Evolutionary conservation across 2,797 vertebrate species (phyloP).

Genomic region (Nasua narica): DNA sequence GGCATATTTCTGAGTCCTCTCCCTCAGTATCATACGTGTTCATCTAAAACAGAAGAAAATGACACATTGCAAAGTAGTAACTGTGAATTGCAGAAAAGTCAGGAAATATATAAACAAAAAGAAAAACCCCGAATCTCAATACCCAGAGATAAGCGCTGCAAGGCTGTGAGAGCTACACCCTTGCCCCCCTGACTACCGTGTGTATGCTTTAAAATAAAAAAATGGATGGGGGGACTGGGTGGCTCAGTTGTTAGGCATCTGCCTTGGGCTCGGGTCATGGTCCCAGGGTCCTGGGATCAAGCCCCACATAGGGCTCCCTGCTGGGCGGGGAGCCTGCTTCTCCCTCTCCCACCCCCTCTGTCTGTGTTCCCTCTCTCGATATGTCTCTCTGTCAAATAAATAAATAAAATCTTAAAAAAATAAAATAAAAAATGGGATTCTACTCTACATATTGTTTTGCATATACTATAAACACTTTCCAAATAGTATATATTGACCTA

Average conservation of each 20-base stretch:
- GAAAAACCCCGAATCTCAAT: not conserved
- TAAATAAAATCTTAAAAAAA: not conserved
- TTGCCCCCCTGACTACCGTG: not conserved
- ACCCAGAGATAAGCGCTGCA: not conserved
- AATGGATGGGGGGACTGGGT: not conserved
- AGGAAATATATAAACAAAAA: not conserved
- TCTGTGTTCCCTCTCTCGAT: no score
- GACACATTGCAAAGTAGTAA: not conserved
- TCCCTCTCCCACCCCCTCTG: no score
- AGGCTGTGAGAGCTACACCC: not conserved
- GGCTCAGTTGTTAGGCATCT: no score
- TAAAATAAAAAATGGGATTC: not conserved
- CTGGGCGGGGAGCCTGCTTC: no score
- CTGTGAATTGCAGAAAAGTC: not conserved
- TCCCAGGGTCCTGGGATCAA: no score
- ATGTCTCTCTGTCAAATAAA: no score
- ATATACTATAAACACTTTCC: slow-evolving; percentile 15
- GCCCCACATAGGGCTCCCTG: no score
- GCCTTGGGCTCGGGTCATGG: no score
- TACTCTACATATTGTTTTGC: not conserved
- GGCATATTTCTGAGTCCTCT: not conserved
- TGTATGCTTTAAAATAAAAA: not conserved
- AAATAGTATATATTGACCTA: not conserved
- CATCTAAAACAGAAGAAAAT: slow-evolving; percentile 4
- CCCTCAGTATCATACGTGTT: not conserved